These are phyloP conservation scores for Chiroxiphia lanceolata DNA, from an alignment of 2,797 vertebrate species.

Conservation along the genomic window DNA sequence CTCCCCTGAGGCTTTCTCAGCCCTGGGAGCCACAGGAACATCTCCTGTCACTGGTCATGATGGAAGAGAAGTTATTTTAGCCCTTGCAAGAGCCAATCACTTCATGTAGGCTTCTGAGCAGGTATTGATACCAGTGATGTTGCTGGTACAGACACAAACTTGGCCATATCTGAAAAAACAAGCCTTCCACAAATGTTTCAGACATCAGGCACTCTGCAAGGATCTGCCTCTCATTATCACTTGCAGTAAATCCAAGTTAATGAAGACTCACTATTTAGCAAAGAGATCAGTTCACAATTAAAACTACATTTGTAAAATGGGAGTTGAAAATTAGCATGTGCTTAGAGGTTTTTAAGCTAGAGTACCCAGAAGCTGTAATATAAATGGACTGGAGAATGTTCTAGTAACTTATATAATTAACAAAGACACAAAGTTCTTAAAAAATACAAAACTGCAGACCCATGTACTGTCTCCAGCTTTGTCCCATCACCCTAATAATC, in stretches of 20 bases:
- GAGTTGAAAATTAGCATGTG: neutral
- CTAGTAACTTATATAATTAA: neutral
- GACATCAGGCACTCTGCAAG: neutral
- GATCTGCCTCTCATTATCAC: neutral
- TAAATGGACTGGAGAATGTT: neutral
- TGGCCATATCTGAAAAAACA: neutral
- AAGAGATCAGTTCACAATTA: neutral
- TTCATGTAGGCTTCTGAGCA: neutral
- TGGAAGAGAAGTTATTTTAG: neutral
- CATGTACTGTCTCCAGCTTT: neutral
- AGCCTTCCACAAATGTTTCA: neutral
- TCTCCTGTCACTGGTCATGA: fast-evolving
- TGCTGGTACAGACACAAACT: neutral
- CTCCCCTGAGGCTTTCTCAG: neutral
- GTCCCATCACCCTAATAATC: neutral
- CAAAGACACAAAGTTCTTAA: neutral
- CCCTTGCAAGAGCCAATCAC: neutral
- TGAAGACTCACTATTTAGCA: neutral
- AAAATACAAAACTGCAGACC: neutral
- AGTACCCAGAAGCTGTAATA: neutral
- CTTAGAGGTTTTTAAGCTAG: neutral
- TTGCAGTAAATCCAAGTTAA: neutral
- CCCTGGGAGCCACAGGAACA: neutral
- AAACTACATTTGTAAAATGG: neutral
- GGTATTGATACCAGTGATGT: neutral